Evolutionary conservation across 2,888 invertebrate species (phyloP), one percentile per base, ranked within the genome.

Genomic region (Taphrorychus bicolor): DNA sequence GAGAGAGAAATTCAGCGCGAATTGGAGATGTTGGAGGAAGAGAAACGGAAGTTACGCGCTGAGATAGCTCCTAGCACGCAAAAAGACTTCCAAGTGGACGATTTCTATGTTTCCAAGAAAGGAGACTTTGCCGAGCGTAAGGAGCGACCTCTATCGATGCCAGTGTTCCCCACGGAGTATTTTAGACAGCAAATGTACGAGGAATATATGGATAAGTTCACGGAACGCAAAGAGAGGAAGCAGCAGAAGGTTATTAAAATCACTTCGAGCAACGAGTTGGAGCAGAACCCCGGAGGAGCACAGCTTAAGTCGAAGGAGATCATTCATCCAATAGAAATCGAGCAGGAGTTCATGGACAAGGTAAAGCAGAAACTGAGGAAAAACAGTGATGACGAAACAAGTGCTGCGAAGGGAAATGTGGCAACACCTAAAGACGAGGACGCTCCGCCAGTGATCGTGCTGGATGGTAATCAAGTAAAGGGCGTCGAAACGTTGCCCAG

Each of bases 141-240:
- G 40, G 48, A 66, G 56, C 66, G 78, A 58, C 76, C 76, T 3
- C 45, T 67, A 3, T 76, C 79, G 1, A 75, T 79, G 77, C 77
- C 77, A 1, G 77, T 88, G 42, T 85, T 85, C 7, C 87, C 88
- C 5, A 89, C 89, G 53, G 91, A 93, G 80, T 84, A 87, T 45
- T 88, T 91, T 74, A 87, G 93, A 5, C 89, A 91, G 72, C 88
- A 89, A 81, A 94, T 94, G 93, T 94, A 92, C 82, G 87, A 91
- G 74, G 94, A 94, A 80, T 94, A 93, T 83, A 87, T 93, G 78
- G 85, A 86, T 76, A 91, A 93, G 82, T 89, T 94, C 76, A 88
- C 90, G 3, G 91, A 91, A 78, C 86, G 93, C 9, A 89, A 91
- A 75, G 90, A 93, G 76, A 85, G 94, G 49, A 91, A 91, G 73